Evolutionary conservation across 1,140 invertebrate genomes (phyloP), one percentile per base, ranked within the genome.

Genomic region (Elymnias hypermnestra): DNA sequence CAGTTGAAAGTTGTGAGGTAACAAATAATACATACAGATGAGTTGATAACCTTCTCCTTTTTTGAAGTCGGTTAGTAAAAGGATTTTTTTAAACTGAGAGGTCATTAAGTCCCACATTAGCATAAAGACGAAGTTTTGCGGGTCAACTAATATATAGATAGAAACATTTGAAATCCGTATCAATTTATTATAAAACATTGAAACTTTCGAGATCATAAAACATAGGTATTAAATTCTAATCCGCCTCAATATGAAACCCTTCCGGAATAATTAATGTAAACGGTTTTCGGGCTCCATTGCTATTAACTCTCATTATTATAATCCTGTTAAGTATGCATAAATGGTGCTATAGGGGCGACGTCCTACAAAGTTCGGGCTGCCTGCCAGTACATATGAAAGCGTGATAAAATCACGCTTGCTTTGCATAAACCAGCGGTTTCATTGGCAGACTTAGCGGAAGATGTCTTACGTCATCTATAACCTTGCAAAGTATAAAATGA

Each of bases 271-370:
- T 43, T 43, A 43, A 43, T 42, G 26, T 29, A 22, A 31, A 31
- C 14, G 39, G 38, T 31, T 31, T 42, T 31, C 26, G 39, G 39
- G 39, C 10, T 41, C 39, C 17, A 19, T 22, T 13, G 40, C 40
- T 22, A 43, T 43, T 43, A 43, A 31, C 40, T 43, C 40, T 43
- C 39, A 41, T 41, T 42, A 42, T 31, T 43, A 43, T 43, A 43
- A 43, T 43, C 12, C 29, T 15, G 40, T 31, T 43, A 37, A 37
- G 35, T 37, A 33, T 43, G 40, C 40, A 22, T 22, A 28, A 43
- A 14, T 3, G 19, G 26, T 33, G 21, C 10, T 17, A 31, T 18
- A 14, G 29, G 14, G 17, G 19, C 21, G n/a, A 37, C 22, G 39
- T 15, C 9, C 26, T 47, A 33, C 44, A 33, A 33, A 28, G 36